Evolutionary conservation across 2,797 vertebrate species (phyloP), one percentile per base, ranked within the genome.

Genomic region (Hirundo rustica): DNA sequence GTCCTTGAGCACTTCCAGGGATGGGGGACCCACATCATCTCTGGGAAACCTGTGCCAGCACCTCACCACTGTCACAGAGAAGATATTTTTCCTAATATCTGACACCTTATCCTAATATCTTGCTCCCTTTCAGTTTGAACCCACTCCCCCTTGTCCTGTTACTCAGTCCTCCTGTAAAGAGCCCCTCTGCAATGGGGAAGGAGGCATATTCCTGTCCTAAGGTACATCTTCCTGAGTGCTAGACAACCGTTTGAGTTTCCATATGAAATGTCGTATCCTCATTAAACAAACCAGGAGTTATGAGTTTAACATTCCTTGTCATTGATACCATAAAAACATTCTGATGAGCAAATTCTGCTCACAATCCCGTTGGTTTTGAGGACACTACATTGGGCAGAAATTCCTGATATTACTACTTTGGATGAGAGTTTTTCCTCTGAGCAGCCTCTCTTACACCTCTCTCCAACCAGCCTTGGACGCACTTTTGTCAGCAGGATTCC

Each of bases 31-130:
- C 29, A 45, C 45, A n/a, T n/a, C 20, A 40, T 23, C 29, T 19
- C 51, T 30, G n/a, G 29, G 7, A 9, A 44, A 5, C 2, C 12
- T 29, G 29, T 72, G 58, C 15, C 38, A 51, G 14, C 4, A 12
- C 18, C 51, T 58, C 25, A 19, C 17, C n/a, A 40, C 21, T 1
- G 1, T 14, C 72, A 47, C 0, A 0, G 25, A 32, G 11, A 45
- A 32, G 7, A 20, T 20, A 47, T 40, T 71, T 50, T 51, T 30
- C 51, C 27, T 16, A 7, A 40, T 9, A 53, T 32, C 29, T 47
- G 5, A 53, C 17, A 25, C 42, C 42, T n/a, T n/a, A n/a, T n/a
- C n/a, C n/a, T n/a, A n/a, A n/a, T n/a, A 65, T 40, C 38, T 9
- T 53, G 2, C 12, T 22, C 14, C 6, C 11, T 70, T 44, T 44